Evolutionary conservation across 2,797 vertebrate species (phyloP), one percentile per base, ranked within the genome.

Genomic region (Cossypha dichroa): DNA sequence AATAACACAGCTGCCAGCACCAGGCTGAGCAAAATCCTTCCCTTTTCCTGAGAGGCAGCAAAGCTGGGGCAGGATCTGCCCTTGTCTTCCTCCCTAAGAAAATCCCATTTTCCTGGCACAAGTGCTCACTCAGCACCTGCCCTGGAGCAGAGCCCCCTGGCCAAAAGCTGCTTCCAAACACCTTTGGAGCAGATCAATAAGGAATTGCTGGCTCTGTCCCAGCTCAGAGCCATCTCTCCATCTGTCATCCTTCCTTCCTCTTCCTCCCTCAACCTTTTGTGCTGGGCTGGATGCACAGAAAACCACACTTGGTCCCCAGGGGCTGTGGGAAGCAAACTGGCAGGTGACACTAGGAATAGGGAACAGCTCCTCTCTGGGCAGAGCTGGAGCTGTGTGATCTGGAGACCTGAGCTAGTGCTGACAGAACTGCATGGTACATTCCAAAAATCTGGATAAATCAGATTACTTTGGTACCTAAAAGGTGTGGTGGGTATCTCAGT

Each of bases 381-480:
- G 20, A 85, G 64, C 36, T 45, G 40, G 31, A 56, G 60, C 14
- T 80, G 40, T 38, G 14, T 26, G n/a, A 25, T 5, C 31, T 40
- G 72, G n/a, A 46, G 55, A 29, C 41, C 36, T 6, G 21, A 83
- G 48, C 11, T 26, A 8, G 33, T 6, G 51, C 55, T 2, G 3
- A 43, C 8, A 70, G 59, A 43, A 33, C 21, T 22, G 54, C 0
- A 0, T 10, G 36, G 13, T 11, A 22, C 0, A 0, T 22, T 55
- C 38, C 22, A 52, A 74, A 86, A 59, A 48, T 4, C 16, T 6
- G 18, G 15, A 34, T 15, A 26, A 74, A 48, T 52, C 29, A 2
- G 0, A 11, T 73, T 5, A 14, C 21, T 74, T 62, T 0, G 2
- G 21, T 18, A 58, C 9, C 49, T 36, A 12, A 58, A 73, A 29